Conservation (phyloP, 2,797 vertebrate species). For the Sarcoramphus papa region DNA sequence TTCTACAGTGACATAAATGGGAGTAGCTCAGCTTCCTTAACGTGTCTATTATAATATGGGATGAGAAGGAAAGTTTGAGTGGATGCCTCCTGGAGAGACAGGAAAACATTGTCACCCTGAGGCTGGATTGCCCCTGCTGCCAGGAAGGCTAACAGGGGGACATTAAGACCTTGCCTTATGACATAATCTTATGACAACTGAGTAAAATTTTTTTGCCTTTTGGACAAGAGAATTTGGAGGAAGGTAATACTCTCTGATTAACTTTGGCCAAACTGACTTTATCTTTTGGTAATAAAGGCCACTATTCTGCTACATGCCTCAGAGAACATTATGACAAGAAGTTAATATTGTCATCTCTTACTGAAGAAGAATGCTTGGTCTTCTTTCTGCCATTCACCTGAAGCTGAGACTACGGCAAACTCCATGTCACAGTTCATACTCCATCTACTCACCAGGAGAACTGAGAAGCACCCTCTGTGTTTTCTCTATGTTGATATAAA, state of each 20-base stretch:
- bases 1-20: background rate
- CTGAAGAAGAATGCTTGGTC: background rate
- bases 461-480: background rate
- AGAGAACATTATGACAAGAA: background rate
- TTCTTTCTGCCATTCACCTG: background rate
- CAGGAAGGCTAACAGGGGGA: background rate
- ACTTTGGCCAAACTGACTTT: background rate
- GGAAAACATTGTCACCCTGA: background rate
- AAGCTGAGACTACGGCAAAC: background rate
- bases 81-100: background rate
- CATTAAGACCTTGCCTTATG: background rate
- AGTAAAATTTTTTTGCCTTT: background rate
- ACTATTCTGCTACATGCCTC: background rate
- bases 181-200: background rate
- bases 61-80: background rate
- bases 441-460: background rate
- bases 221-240: background rate
- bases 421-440: background rate
- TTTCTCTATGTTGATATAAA: background rate
- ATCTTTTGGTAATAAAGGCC: background rate
- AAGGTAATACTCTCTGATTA: background rate
- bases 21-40: background rate
- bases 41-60: background rate
- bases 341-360: background rate
- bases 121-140: background rate